A percentile compares a stretch with the other conserved stretches of the same genome.
phyloP scores from a whole-genome alignment of 2,797 vertebrate genomes.

The Sardinella longiceps region DNA sequence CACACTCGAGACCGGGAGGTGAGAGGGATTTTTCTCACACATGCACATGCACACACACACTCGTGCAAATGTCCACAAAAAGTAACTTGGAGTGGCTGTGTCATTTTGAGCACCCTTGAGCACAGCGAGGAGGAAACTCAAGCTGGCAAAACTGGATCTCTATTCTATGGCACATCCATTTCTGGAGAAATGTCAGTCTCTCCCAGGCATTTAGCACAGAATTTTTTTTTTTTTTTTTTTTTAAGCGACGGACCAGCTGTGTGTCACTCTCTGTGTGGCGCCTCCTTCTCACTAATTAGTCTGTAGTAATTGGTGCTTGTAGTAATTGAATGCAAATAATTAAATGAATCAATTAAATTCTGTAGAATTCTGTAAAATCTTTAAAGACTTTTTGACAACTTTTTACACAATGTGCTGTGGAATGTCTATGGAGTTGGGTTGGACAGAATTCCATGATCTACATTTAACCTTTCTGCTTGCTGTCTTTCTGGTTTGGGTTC shows the following conservation, averaged over 20 bases:
- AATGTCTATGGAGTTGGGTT: neutral
- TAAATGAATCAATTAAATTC: too few species aligned
- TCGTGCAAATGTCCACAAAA: slow-evolving; percentile 12
- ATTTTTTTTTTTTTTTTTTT: neutral
- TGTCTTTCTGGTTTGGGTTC: slow-evolving; percentile 28
- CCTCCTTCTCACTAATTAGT: too few species aligned
- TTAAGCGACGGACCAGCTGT: neutral
- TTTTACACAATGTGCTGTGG: too few species aligned
- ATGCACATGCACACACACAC: too few species aligned
- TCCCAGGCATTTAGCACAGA: neutral
- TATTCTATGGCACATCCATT: neutral
- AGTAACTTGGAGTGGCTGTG: neutral
- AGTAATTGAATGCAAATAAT: too few species aligned
- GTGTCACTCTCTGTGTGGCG: too few species aligned
- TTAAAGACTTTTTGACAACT: too few species aligned
- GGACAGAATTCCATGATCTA: neutral
- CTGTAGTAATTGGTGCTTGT: too few species aligned
- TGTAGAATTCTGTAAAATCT: too few species aligned
- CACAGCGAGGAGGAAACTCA: neutral
- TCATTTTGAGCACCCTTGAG: neutral
- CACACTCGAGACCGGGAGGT: slow-evolving; percentile 82
- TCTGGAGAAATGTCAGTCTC: neutral
- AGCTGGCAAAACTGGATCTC: neutral
- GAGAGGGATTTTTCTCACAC: slow-evolving; percentile 45
- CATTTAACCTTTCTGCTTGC: too few species aligned